A percentile compares a stretch with the other conserved stretches of the same genome.
These are phyloP conservation scores for Chunga burmeisteri DNA, from an alignment of 2,113 vertebrate genomes.

Conservation along the genomic window DNA sequence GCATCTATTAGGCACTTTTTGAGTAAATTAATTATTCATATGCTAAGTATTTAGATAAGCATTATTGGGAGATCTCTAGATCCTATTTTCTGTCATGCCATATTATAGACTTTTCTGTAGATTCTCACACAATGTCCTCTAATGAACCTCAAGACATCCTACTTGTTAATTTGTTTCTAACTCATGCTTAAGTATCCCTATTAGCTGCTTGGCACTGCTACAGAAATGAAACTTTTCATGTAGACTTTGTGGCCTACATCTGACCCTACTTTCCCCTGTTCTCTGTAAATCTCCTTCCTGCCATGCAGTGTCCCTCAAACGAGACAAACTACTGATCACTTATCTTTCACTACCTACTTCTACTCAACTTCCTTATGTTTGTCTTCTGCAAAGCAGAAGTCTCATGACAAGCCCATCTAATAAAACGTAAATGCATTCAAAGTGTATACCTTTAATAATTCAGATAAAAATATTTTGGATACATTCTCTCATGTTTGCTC, in stretches of 20 bases:
- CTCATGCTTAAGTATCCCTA: not conserved
- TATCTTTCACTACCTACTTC: not conserved
- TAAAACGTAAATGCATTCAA: not conserved
- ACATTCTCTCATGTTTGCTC: not conserved
- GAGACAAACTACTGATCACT: not conserved
- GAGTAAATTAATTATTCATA: not conserved
- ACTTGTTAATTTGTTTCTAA: not conserved
- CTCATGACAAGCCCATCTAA: not conserved
- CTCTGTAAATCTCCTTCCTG: not conserved
- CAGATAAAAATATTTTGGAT: not conserved
- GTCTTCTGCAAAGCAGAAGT: not conserved
- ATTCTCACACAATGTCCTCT: not conserved
- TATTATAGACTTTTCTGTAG: not conserved
- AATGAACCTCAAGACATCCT: not conserved
- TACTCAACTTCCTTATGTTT: not conserved
- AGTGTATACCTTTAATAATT: not conserved
- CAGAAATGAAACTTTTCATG: not conserved
- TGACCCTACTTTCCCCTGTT: not conserved
- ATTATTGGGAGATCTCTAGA: not conserved
- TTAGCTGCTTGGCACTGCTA: not conserved
- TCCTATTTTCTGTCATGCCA: not conserved
- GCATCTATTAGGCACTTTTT: not conserved
- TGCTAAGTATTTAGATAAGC: not conserved
- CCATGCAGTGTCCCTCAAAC: not conserved
- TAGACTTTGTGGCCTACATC: not conserved